Base-by-base conservation (phyloP, 2,888 invertebrate species). In the Drosophila koepferae region DNA sequence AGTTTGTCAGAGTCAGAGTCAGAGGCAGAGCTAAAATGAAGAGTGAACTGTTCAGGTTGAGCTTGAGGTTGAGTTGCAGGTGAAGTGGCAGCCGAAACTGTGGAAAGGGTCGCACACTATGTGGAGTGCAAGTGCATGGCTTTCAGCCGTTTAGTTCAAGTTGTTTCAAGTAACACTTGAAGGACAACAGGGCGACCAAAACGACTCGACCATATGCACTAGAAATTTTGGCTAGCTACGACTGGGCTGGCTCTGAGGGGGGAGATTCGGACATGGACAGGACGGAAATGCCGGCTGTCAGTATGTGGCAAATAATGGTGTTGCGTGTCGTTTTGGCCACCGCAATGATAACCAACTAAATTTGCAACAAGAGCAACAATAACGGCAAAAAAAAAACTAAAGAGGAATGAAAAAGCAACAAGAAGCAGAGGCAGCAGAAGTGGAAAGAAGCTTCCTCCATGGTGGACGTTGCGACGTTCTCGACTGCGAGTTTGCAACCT, bases 251-350 rank as follows among this genome's bases (percentile, higher is more conserved):
- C 34, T 12, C 28, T 28, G 6, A 28, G 6, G 28, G 28, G 28
- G 44, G 55, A 28, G 18, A 14, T 7, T 14, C 14, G 14, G 43
- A 43, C 41, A 23, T 44, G 55, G 67, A 40, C 68, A 38, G 41
- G 69, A 73, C 72, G 88, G 86, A 86, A 88, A 71, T 77, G 77
- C 79, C 77, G 77, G 68, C 86, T 88, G 89, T 88, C 83, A 83
- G 72, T 86, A 66, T 84, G 89, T 86, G 89, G 89, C 89, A 89
- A 86, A 82, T 89, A 86, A 89, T 89, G 86, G 80, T 77, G 84
- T 86, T 86, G 86, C 86, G 86, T 86, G 89, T 89, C 82, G 80
- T 75, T 80, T 80, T 84, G 80, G 86, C 82, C 78, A 76, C 63
- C 82, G 62, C 86, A 84, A 72, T 86, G 86, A 83, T 88, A 88